Base-by-base conservation (phyloP, 1,140 invertebrate species). In the Eurosta solidaginis region DNA sequence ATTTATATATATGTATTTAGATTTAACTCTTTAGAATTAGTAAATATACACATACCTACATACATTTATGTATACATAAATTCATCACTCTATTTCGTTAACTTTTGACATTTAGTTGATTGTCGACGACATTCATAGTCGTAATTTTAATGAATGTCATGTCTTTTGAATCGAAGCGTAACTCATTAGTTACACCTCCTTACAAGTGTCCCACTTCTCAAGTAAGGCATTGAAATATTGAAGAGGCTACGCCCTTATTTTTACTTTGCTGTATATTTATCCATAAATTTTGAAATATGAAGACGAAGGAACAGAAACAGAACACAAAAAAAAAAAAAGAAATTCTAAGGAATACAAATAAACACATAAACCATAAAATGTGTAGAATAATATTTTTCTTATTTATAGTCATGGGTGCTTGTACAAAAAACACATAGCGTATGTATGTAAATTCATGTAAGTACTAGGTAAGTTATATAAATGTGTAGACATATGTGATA, bases 91-190 rank as follows among this genome's bases (percentile, higher is more conserved):
- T 52, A 22, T 59, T 33, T 59, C 9, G 10, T 68, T 36, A 36
- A 68, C n/a, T 36, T 42, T 36, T 6, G 4, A 75, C 42, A 29
- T 20, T 68, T 68, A 20, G 33, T 40, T 68, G 10, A 68, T 29
- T 68, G 59, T 36, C 59, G 33, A 17, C 59, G 40, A 68, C 36
- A 68, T 68, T 68, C 40, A 68, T 42, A 40, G 22, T 33, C 59
- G 33, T 68, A 68, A 68, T 68, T 40, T 68, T 68, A 68, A 68
- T 68, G 59, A 68, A 14, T 68, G 59, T 68, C 59, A 42, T 68
- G 59, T 68, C 59, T 40, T 40, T 20, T 68, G 59, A 68, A 68
- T 68, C 59, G 59, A 40, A 68, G 36, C 59, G 22, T 68, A 68
- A 42, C 17, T 68, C 59, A 68, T 68, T 27, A 68, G 59, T 17